A percentile compares a stretch with the other conserved stretches of the same genome.
Conservation (phyloP, 2,113 vertebrate species). For the Rhipidura dahli region DNA sequence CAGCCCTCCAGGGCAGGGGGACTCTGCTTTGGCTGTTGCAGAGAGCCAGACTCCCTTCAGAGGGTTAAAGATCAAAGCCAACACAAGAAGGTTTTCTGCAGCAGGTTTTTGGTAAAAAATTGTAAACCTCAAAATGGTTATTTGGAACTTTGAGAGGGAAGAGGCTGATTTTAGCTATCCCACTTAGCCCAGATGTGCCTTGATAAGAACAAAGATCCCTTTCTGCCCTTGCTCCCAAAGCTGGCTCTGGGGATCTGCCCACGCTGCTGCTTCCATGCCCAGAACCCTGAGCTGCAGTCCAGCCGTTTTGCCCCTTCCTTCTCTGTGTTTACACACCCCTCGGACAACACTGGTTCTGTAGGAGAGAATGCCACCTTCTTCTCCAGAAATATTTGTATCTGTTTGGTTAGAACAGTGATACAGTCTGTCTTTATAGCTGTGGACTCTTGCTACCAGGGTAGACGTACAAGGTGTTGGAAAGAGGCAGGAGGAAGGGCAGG, state of each 20-base stretch:
- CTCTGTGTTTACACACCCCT: neutral
- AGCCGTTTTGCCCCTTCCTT: too few relatives aligned
- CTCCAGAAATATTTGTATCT: neutral
- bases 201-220: neutral
- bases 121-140: neutral
- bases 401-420: neutral
- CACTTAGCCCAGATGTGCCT: neutral
- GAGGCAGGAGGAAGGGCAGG: neutral
- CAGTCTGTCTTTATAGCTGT: neutral
- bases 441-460: neutral
- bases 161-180: neutral
- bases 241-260: accelerated
- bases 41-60: neutral
- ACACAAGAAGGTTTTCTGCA: neutral
- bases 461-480: accelerated
- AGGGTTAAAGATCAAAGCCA: neutral
- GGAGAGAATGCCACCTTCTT: neutral
- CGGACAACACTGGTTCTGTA: neutral
- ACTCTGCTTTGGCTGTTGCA: neutral
- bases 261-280: neutral
- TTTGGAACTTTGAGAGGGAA: neutral
- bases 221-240: neutral
- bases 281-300: neutral
- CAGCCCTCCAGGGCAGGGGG: neutral
- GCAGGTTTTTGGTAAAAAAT: accelerated